A percentile compares a stretch with the other conserved stretches of the same genome.
Evolutionary conservation across 2,113 vertebrate genomes (phyloP).

Genomic region (Daubentonia madagascariensis): DNA sequence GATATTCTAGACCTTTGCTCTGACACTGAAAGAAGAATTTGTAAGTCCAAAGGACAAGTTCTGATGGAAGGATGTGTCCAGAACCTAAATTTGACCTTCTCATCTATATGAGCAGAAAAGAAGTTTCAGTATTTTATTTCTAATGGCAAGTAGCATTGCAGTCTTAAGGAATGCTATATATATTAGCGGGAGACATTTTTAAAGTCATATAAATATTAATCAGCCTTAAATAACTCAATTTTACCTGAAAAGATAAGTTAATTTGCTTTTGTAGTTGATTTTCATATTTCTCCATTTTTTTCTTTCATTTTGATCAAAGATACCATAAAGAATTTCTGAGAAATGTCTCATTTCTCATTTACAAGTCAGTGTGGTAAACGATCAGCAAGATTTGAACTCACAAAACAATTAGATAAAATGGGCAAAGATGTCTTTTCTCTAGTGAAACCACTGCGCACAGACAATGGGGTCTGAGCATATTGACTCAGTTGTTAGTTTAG

Average conservation of each 20-base stretch:
- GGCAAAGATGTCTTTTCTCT: not conserved
- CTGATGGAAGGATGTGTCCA: accelerated
- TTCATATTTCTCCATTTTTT: not conserved
- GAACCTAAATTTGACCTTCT: not conserved
- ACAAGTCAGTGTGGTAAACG: not conserved
- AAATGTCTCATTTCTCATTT: not conserved
- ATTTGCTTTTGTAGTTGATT: not conserved
- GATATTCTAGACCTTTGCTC: not conserved
- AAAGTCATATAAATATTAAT: not conserved
- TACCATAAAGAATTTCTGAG: not conserved
- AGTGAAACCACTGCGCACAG: not conserved
- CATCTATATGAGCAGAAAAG: not conserved
- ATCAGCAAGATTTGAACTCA: not conserved
- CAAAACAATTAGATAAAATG: constrained; percentile 44
- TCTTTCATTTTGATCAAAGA: not conserved
- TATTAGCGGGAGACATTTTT: not conserved
- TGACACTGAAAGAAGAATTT: not conserved
- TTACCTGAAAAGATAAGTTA: not conserved
- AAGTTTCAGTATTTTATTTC: not conserved
- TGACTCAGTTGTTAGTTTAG: constrained; percentile 38
- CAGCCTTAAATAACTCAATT: not conserved
- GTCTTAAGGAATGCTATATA: not conserved
- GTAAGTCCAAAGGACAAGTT: too few species aligned
- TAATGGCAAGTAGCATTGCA: not conserved
- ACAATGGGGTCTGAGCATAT: not conserved